Percentiles rank a stretch among this genome's conserved stretches.
phyloP scores from a whole-genome alignment of 2,113 vertebrate species.

The Pygoscelis antarcticus region DNA sequence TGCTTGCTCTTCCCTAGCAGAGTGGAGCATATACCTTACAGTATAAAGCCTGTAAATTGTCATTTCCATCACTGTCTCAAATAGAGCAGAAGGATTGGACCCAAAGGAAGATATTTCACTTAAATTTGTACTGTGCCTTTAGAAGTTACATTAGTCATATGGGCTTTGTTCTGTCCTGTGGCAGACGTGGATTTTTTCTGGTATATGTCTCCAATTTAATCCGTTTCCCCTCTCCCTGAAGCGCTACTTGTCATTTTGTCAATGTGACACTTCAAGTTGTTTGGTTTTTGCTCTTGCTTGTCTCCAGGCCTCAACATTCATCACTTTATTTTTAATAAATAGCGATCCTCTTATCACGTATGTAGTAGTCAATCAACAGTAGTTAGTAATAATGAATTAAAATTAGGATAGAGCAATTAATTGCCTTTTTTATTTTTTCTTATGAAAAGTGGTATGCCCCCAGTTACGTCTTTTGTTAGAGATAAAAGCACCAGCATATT shows the following conservation, averaged over 20 bases:
- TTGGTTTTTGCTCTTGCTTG: background rate
- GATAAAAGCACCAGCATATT: background rate
- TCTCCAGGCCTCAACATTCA: background rate
- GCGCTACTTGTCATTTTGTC: background rate
- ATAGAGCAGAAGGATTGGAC: background rate
- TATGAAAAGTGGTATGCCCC: background rate
- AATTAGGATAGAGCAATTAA: background rate
- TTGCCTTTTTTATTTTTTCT: background rate
- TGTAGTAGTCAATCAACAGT: background rate
- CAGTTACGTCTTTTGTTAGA: background rate
- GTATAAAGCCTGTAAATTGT: background rate
- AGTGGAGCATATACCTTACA: background rate
- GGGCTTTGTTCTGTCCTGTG: background rate
- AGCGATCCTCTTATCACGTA: background rate
- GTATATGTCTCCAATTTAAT: background rate
- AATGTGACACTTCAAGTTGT: background rate
- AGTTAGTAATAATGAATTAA: background rate
- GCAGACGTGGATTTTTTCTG: background rate
- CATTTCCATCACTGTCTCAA: background rate
- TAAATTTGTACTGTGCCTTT: background rate
- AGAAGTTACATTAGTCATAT: background rate
- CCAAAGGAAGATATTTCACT: background rate
- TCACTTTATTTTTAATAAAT: background rate
- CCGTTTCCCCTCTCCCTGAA: background rate
- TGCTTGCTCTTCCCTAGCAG: background rate